Conservation (phyloP, 2,113 vertebrate species). For the Camelus bactrianus region DNA sequence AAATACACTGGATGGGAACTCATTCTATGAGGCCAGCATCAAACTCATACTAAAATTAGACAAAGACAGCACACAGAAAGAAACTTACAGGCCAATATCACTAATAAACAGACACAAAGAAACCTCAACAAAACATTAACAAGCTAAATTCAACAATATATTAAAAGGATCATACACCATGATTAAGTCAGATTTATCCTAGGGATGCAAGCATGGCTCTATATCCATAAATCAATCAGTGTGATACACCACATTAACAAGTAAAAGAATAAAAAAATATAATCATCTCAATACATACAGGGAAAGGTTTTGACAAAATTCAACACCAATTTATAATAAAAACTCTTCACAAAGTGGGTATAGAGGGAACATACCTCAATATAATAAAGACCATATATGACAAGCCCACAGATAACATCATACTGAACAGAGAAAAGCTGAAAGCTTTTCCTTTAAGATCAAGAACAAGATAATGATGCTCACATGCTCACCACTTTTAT, state of each 20-base stretch:
- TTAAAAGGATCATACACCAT: neutral
- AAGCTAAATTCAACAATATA: neutral
- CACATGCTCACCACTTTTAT: no score
- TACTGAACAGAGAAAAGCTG: no score
- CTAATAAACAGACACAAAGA: neutral
- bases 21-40: neutral
- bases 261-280: neutral
- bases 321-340: neutral
- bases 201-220: neutral
- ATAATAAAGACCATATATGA: no score
- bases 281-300: neutral
- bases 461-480: no score
- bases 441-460: no score
- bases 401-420: no score
- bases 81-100: neutral
- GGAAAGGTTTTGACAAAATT: neutral
- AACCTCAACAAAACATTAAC: neutral
- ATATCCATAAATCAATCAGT: neutral
- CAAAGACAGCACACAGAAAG: neutral
- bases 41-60: neutral
- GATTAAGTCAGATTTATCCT: neutral
- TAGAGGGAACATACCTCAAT: no score
- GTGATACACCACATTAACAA: neutral
- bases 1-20: neutral
- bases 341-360: neutral